Evolutionary conservation across 2,888 invertebrate species (phyloP).

Genomic region (Leucoma salicis): DNA sequence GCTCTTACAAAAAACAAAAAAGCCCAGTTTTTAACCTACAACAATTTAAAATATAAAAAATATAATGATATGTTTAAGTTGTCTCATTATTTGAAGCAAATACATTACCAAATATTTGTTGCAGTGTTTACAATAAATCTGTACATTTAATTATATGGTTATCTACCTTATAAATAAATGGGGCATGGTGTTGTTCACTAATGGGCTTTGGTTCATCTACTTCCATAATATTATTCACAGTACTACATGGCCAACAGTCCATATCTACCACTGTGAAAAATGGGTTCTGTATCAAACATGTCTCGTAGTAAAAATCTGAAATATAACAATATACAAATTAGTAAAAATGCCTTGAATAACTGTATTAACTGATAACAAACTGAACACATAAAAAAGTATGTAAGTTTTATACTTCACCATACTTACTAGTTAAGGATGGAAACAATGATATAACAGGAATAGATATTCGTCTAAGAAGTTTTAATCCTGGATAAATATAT

Average conservation of each 20-base stretch:
- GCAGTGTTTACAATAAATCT: too few relatives aligned
- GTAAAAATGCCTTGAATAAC: too few relatives aligned
- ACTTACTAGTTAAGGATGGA: constrained; percentile 87
- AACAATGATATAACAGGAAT: constrained; percentile 89
- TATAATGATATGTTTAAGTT: too few relatives aligned
- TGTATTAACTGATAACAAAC: too few relatives aligned
- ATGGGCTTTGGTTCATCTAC: constrained; percentile 78
- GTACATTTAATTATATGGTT: too few relatives aligned
- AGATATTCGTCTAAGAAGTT: constrained; percentile 86
- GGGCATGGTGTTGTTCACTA: constrained; percentile 59
- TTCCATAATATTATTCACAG: constrained; percentile 85
- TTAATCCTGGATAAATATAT: constrained; percentile 90
- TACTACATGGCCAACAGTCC: constrained; percentile 92
- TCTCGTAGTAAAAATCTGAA: constrained; percentile 91
- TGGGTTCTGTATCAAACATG: constrained; percentile 91
- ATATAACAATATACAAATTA: too few relatives aligned
- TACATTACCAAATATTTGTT: too few relatives aligned
- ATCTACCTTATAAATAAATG: constrained; percentile 82
- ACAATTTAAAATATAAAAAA: too few relatives aligned
- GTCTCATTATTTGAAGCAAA: too few relatives aligned
- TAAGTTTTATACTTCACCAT: not conserved
- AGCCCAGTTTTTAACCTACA: too few relatives aligned
- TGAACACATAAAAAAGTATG: not conserved
- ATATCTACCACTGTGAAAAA: constrained; percentile 91
- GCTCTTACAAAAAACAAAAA: too few relatives aligned